phyloP scores from a whole-genome alignment of 64 coral and sea anemone genomes.

The Astreopora myriophthalma region DNA sequence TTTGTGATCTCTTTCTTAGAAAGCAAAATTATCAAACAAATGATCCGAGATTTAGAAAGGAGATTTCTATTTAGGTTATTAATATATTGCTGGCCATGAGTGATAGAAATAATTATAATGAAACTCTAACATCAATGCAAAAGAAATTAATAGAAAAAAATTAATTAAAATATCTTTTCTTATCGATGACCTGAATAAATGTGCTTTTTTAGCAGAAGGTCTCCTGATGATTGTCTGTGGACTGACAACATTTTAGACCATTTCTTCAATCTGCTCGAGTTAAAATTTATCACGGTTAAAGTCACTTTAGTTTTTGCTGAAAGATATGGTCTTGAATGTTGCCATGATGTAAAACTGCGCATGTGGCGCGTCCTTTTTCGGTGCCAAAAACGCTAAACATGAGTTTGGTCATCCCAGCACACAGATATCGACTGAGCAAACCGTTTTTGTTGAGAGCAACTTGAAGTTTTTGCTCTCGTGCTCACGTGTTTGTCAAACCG shows the following conservation, averaged over 20 bases:
- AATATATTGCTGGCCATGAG: neutral
- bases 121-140: neutral
- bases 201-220: conserved; percentile 41
- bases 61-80: neutral
- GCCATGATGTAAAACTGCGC: conserved; percentile 36
- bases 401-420: too few species aligned
- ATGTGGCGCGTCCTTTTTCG: neutral
- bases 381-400: neutral
- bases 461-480: too few species aligned
- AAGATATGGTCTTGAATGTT: conserved; percentile 99
- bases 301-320: conserved; percentile 42
- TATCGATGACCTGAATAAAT: conserved; percentile 31
- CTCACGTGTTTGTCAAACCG: too few species aligned
- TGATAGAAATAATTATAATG: neutral
- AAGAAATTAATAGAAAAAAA: conserved; percentile 16
- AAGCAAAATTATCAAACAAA: conserved; percentile 7
- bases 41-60: neutral
- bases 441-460: too few species aligned
- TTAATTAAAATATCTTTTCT: conserved; percentile 1
- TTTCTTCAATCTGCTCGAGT: conserved; percentile 53
- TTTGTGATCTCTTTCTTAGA: neutral
- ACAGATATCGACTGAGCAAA: too few species aligned
- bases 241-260: conserved; percentile 52
- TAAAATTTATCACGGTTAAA: neutral
- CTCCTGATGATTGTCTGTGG: conserved; percentile 20